phyloP scores from a whole-genome alignment of 92 coral and sea anemone genomes.

The Actinernus sp. region DNA sequence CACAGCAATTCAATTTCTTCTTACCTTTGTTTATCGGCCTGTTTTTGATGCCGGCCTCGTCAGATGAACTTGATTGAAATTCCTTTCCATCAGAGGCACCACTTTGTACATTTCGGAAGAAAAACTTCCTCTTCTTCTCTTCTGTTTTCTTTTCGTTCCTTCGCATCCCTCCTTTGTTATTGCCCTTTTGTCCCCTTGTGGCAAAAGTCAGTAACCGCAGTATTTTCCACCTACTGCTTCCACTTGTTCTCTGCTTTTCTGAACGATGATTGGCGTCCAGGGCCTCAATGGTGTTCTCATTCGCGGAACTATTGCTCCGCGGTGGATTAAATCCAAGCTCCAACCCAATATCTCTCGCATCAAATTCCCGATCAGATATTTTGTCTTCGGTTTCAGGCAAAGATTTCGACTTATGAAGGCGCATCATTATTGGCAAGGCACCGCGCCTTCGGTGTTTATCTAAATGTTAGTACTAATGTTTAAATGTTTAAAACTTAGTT shows the following conservation, averaged over 20 bases:
- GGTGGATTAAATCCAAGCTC: background rate
- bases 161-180: background rate
- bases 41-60: too few relatives aligned
- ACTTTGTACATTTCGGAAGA: background rate
- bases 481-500: too few relatives aligned
- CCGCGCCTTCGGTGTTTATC: too few relatives aligned
- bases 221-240: conserved; percentile 30
- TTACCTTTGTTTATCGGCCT: too few relatives aligned
- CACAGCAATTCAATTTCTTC: background rate
- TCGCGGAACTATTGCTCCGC: too few relatives aligned
- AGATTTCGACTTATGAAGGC: conserved; percentile 24
- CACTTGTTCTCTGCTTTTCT: too few relatives aligned
- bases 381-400: conserved; percentile 32
- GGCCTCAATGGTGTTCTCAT: too few relatives aligned
- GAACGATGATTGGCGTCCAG: too few relatives aligned
- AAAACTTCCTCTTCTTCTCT: background rate
- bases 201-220: conserved; percentile 26
- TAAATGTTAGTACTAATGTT: too few relatives aligned
- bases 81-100: too few relatives aligned
- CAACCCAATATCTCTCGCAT: conserved; percentile 5
- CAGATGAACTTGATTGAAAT: background rate
- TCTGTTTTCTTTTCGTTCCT: background rate
- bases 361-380: conserved; percentile 5
- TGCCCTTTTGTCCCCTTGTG: conserved; percentile 10
- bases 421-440: conserved; percentile 51